These are phyloP conservation scores for Procavia capensis DNA, from an alignment of 2,113 vertebrate genomes.

Conservation along the genomic window DNA sequence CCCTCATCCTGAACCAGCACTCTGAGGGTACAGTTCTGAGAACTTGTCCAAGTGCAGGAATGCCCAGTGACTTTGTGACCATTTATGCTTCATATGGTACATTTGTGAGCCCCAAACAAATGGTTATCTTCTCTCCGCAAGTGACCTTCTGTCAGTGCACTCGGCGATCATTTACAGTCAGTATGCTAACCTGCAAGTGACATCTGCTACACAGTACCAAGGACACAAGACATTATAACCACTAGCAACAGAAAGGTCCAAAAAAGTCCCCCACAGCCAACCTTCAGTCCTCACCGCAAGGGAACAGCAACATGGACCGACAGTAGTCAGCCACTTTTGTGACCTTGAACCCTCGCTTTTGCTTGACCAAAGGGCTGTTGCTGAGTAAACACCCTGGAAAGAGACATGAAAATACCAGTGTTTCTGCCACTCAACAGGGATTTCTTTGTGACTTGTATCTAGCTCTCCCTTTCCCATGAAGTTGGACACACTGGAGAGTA, in stretches of 20 bases:
- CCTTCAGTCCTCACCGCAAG: background rate
- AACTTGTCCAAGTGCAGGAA: background rate
- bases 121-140: background rate
- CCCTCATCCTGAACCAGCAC: background rate
- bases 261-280: background rate
- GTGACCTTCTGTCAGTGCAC: background rate
- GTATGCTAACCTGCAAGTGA: background rate
- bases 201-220: background rate
- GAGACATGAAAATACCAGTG: background rate
- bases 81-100: background rate
- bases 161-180: background rate
- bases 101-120: background rate
- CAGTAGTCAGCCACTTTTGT: background rate
- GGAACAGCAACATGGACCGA: background rate
- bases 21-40: background rate
- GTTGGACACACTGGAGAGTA: background rate
- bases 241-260: background rate
- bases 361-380: background rate
- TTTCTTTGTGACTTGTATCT: background rate
- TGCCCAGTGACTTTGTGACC: background rate
- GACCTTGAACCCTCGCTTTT: background rate
- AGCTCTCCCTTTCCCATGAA: no score
- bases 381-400: background rate
- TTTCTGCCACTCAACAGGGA: background rate
- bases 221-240: background rate